phyloP scores from a whole-genome alignment of 2,888 invertebrate genomes.

The Callimorpha dominula region DNA sequence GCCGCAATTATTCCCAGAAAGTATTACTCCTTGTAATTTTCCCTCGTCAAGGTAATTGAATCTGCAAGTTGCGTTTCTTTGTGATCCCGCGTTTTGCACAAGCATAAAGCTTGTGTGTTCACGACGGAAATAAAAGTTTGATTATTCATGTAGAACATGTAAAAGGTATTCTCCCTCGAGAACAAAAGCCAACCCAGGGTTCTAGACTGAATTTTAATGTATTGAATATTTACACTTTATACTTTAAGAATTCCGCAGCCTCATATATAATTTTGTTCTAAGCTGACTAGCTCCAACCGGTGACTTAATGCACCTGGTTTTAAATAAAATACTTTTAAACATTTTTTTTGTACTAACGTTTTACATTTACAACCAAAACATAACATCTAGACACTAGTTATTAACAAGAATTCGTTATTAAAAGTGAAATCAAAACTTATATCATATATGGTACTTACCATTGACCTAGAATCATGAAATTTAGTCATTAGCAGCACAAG shows the following conservation, averaged over 20 bases:
- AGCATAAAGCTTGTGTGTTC: too few species aligned
- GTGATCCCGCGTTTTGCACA: background rate
- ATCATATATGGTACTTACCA: too few species aligned
- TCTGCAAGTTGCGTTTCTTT: background rate
- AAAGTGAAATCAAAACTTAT: too few species aligned
- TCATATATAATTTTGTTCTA: background rate
- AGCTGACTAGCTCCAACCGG: background rate
- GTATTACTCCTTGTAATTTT: background rate
- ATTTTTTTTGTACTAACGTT: background rate
- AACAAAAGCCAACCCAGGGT: background rate
- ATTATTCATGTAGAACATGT: conserved; percentile 7
- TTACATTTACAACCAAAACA: background rate
- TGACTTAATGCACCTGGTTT: background rate
- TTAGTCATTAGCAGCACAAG: too few species aligned
- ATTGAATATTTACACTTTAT: conserved; percentile 20
- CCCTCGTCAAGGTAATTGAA: conserved; percentile 1
- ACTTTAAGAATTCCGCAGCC: background rate
- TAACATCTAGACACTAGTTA: background rate
- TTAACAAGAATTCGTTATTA: background rate
- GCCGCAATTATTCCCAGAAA: background rate
- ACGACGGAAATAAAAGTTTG: background rate
- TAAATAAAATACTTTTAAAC: background rate
- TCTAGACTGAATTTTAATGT: conserved; percentile 2
- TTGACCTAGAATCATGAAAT: too few species aligned
- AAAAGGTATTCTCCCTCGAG: background rate